Conservation (phyloP, 2,113 vertebrate species). For the Talpa occidentalis region DNA sequence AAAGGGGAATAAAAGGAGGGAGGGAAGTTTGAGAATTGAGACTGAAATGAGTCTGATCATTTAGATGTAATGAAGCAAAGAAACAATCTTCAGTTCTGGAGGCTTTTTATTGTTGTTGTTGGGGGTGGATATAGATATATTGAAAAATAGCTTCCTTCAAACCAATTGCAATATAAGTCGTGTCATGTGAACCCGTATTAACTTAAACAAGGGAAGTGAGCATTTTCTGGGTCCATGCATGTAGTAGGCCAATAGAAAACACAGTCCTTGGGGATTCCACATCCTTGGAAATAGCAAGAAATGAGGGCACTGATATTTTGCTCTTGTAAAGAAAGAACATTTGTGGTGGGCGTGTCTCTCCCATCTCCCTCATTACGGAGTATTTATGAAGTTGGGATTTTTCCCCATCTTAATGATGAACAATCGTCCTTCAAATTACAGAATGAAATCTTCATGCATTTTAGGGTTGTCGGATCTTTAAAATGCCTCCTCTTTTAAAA, state of each 20-base stretch:
- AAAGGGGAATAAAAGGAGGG: conserved; percentile 56
- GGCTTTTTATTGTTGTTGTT: conserved; percentile 50
- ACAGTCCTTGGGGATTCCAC: background rate
- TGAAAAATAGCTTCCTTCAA: conserved; percentile 50
- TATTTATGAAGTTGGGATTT: conserved; percentile 32
- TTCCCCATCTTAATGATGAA: background rate
- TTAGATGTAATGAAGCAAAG: conserved; percentile 80
- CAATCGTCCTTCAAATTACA: conserved; percentile 5
- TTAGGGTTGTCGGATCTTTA: background rate
- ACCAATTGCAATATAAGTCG: background rate
- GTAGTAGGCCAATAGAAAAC: background rate
- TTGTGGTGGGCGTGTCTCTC: background rate
- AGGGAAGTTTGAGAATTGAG: conserved; percentile 70
- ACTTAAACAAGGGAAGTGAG: background rate
- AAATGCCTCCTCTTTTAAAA: conserved; percentile 36
- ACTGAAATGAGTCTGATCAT: conserved; percentile 75
- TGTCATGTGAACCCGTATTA: background rate
- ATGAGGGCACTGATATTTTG: background rate
- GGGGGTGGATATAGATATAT: background rate
- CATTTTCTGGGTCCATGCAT: background rate
- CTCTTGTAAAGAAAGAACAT: background rate
- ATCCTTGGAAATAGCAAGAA: conserved; percentile 18
- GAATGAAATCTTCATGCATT: conserved; percentile 15
- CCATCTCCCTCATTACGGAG: background rate
- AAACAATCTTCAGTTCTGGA: conserved; percentile 67